Evolutionary conservation across 2,797 vertebrate genomes (phyloP), one percentile per base, ranked within the genome.

Genomic region (Alosa sapidissima): DNA sequence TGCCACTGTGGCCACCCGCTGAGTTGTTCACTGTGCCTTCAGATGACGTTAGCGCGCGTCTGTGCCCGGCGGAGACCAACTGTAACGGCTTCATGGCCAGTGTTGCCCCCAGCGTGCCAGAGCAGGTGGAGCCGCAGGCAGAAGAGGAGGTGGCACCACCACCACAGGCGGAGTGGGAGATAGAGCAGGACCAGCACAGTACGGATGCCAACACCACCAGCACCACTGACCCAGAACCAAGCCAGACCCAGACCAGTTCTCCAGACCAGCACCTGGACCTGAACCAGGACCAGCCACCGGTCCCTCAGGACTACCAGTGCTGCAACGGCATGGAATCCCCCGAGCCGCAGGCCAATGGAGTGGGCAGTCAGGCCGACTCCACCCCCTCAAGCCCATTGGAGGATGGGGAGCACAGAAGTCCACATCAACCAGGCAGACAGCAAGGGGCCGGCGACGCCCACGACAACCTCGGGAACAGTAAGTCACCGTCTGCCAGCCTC

Each of bases 21-120:
- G 13, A 16, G 13, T 13, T 36, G 4, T 28, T 19, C 1, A 6
- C 14, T 8, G 41, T 78, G 36, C 36, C 72, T 41, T 47, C 72
- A 78, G 72, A 47, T 78, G 72, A 78, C 1, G 41, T 16, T 21
- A 7, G 36, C 21, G 41, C 45, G 36, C 1, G 41, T 21, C 14
- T 47, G 72, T 78, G 72, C 41, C 72, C 41, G 72, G 41, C 14
- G 13, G 95, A 97, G 89, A 89, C 97, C 65, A 98, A 97, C 92
- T 98, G 97, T 92, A 99, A 99, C 0, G 97, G 97, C 84, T 94
- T 95, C 88, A 78, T 92, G 72, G 72, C 87, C 86, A 90, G 87
- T 7, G 90, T 92, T 60, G 91, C 91, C 28, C 91, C 92, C 6
- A 88, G 90, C 90, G 89, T 47, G 2, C 93, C 94, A 1, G 89